Conservation (phyloP, 1,140 invertebrate genomes). For the Drosophila quadrilineata region DNA sequence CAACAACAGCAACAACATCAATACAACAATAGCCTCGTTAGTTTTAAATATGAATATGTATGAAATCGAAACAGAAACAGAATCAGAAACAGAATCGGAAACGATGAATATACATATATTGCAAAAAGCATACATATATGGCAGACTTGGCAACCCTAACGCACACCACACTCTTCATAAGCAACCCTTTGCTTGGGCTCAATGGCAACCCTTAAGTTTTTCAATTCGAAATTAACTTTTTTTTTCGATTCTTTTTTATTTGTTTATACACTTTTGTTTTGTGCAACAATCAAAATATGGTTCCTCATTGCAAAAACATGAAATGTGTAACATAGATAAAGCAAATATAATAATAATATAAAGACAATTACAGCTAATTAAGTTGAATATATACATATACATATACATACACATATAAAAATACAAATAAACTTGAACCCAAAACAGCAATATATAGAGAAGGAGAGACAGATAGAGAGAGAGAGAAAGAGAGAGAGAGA, state of each 20-base stretch:
- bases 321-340: constrained; percentile 35
- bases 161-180: neutral
- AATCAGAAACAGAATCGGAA: constrained; percentile 34
- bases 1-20: constrained; percentile 20
- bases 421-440: constrained; percentile 7
- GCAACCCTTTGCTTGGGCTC: neutral
- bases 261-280: constrained; percentile 11
- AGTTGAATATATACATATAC: constrained; percentile 14
- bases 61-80: constrained; percentile 38
- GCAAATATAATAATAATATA: constrained; percentile 6
- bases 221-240: neutral
- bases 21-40: constrained; percentile 72
- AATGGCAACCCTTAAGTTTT: neutral
- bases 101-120: constrained; percentile 47
- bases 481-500: neutral
- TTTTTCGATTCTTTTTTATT: neutral
- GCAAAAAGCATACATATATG: constrained; percentile 38
- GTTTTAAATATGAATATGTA: constrained; percentile 60
- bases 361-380: too few species aligned
- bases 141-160: constrained; percentile 11
- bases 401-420: constrained; percentile 3
- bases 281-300: constrained; percentile 47
- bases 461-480: neutral
- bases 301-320: constrained; percentile 39
- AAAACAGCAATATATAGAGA: constrained; percentile 11